Base-by-base conservation (phyloP, 2,797 vertebrate species). In the Cynodonichthys magdalenae region DNA sequence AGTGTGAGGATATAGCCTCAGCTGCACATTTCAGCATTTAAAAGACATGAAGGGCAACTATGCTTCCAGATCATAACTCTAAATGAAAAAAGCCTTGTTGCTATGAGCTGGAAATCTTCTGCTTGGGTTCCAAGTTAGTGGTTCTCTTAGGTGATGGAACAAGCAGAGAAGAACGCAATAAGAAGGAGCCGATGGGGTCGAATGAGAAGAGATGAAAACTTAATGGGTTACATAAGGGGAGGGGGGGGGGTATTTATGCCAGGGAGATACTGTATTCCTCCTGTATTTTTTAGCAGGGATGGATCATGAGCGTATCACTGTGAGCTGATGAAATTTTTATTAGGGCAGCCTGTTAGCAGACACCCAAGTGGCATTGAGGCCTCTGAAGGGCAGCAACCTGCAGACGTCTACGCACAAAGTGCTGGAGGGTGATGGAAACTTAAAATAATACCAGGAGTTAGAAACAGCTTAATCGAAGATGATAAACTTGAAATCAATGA, bases 241-340 rank as follows among this genome's bases (percentile, higher is more conserved):
- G 74, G 67, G 59, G 59, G 41, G 57, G 17, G 44, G 0, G 4
- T n/a, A 45, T 65, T 62, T 61, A 42, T 27, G 59, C 64, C 57
- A 48, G 54, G 53, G 53, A 6, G 45, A 55, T n/a, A 82, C 68
- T 18, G 28, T 79, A 70, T 71, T 81, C 65, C 73, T 81, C 59
- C 71, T 88, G 73, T 85, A 66, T 83, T 72, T 86, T 87, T 89
- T 64, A 83, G 31, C 75, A 70, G 80, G 70, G 57, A 77, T 20
- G 54, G 76, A 66, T 83, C 71, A 66, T 57, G 73, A 63, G 58
- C 44, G 61, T 58, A 79, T 74, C 81, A 62, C 62, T 14, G 24
- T n/a, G 53, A 28, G 70, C 56, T 27, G 69, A 83, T 93, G 15
- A 92, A 93, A 88, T 85, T 91, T 93, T 91, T 69, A 93, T 80